Evolutionary conservation across 30 jellyfish, hydroid and myxozoan genomes (phyloP).

Genomic region (Cassiopea xamachana): DNA sequence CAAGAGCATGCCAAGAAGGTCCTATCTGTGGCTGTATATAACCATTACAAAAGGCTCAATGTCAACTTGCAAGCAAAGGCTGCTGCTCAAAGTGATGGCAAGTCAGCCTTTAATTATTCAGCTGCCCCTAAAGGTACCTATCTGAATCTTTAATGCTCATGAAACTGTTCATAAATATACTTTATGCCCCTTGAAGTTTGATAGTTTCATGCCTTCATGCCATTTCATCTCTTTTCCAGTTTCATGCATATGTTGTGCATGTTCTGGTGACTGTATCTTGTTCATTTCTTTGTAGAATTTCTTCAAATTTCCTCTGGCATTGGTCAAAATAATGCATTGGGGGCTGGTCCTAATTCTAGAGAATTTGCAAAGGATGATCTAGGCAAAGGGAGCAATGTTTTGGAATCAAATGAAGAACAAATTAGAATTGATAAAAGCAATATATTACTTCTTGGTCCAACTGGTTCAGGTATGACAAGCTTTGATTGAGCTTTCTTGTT

Average conservation of each 20-base stretch:
- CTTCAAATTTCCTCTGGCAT: constrained; percentile 87
- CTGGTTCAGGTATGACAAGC: constrained; percentile 91
- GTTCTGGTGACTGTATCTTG: background rate
- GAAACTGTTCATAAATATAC: too few species aligned
- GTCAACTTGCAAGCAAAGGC: constrained; percentile 80
- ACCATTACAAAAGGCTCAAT: constrained; percentile 88
- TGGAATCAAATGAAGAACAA: constrained; percentile 78
- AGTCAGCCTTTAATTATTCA: constrained; percentile 66
- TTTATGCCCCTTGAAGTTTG: too few species aligned
- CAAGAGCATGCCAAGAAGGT: constrained; percentile 98
- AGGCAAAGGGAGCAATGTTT: constrained; percentile 70
- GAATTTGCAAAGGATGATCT: constrained; percentile 51
- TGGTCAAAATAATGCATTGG: constrained; percentile 78
- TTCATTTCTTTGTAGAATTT: constrained; percentile 53
- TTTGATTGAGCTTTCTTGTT: background rate
- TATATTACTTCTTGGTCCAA: constrained; percentile 94
- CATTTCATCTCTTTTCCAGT: too few species aligned
- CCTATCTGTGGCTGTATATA: constrained; percentile 95
- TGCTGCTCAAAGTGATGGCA: constrained; percentile 42
- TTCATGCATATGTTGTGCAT: too few species aligned
- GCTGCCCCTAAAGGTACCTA: constrained; percentile 78
- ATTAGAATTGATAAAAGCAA: constrained; percentile 95
- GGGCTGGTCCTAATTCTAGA: constrained; percentile 79
- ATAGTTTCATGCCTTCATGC: too few species aligned
- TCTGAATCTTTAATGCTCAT: too few species aligned